A percentile compares a stretch with the other conserved stretches of the same genome.
phyloP scores from a whole-genome alignment of 2,888 invertebrate genomes.

The Cylindroiulus punctatus region DNA sequence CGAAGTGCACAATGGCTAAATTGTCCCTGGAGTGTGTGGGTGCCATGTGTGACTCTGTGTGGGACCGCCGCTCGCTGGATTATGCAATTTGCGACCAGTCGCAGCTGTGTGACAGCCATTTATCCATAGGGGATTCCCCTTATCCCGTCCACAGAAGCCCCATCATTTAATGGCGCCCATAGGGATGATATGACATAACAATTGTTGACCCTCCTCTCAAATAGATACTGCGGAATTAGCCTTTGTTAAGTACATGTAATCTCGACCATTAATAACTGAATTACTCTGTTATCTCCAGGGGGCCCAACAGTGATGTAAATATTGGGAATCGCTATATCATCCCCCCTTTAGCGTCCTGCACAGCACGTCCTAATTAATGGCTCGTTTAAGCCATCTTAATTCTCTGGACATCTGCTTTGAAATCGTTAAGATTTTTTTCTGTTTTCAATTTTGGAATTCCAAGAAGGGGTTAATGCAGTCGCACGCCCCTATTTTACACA shows the following conservation, averaged over 20 bases:
- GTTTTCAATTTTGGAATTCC: neutral
- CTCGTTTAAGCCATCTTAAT: neutral
- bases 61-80: neutral
- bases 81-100: neutral
- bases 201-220: constrained; percentile 32
- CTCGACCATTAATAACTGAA: constrained; percentile 52
- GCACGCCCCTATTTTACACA: neutral
- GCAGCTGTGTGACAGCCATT: neutral
- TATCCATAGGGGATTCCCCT: neutral
- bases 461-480: neutral
- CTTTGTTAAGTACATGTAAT: constrained; percentile 51
- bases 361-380: neutral
- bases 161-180: constrained; percentile 13
- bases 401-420: neutral
- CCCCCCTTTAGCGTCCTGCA: neutral
- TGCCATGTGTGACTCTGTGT: neutral
- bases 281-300: constrained; percentile 27
- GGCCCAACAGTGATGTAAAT: neutral
- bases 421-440: neutral
- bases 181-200: constrained; percentile 34
- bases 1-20: neutral
- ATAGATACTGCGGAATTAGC: constrained; percentile 51
- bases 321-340: neutral
- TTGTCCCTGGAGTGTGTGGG: neutral
- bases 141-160: neutral